Evolutionary conservation across 1,140 invertebrate genomes (phyloP), one percentile per base, ranked within the genome.

Genomic region (Centruroides sculpturatus): DNA sequence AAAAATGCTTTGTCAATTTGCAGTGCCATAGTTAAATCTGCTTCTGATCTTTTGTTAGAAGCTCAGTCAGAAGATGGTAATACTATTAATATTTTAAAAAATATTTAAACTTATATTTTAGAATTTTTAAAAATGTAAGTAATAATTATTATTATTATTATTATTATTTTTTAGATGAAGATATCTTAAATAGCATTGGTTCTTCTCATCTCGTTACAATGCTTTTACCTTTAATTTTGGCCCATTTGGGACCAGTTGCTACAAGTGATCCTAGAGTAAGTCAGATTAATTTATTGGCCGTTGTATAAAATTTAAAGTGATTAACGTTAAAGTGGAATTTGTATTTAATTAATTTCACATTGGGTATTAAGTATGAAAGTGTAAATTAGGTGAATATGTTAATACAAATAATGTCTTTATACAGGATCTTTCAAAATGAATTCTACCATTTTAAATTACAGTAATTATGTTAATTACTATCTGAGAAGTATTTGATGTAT

Each of bases 191-290:
- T 59, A 67, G 66, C 12, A 65, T 76, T 56, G 70, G 70, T 53
- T 66, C 64, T 46, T 70, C 72, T 47, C 73, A 76, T 57, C 79
- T 89, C 59, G 81, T 88, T 62, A 85, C 81, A 12, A 87, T 84
- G 35, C 75, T 92, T 12, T 69, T 92, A 62, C 89, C 89, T 41
- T 73, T 89, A 35, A 79, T 87, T 57, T 78, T 89, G 70, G 84
- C 87, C 12, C 85, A 91, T 71, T 84, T 91, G 51, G 85, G 84
- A 69, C 84, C 86, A 12, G 75, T 91, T 47, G 87, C 85, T 47
- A 83, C 83, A 54, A 85, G 84, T 53, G 87, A 92, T 75, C 85
- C 87, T 4, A 82, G 85, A 73, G 87, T 88, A 76, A 76, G n/a
- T 49, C 23, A 23, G 23, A 23, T 23, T 23, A 23, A 23, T 23